phyloP scores from a whole-genome alignment of 2,113 vertebrate species.

The Catharus bicknelli region DNA sequence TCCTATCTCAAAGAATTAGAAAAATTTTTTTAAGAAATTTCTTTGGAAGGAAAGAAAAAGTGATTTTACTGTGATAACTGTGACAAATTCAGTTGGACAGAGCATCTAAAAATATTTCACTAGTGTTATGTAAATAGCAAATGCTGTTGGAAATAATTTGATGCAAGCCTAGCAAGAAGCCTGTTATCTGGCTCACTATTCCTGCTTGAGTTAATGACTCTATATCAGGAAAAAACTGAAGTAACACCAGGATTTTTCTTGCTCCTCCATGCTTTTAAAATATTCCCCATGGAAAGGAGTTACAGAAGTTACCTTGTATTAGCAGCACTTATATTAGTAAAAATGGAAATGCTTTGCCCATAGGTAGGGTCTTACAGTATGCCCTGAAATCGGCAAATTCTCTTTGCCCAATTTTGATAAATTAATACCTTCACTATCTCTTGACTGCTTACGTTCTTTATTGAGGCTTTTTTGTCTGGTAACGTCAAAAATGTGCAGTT shows the following conservation, averaged over 20 bases:
- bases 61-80: neutral
- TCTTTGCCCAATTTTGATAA: neutral
- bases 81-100: neutral
- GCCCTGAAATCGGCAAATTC: neutral
- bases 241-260: neutral
- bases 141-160: neutral
- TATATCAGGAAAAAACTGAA: neutral
- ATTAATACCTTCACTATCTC: neutral
- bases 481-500: neutral
- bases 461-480: neutral
- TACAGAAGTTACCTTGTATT: neutral
- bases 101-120: slow-evolving; percentile 2
- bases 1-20: neutral
- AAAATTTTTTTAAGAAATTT: neutral
- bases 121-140: neutral
- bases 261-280: neutral
- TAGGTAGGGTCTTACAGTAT: neutral
- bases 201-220: neutral
- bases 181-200: neutral
- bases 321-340: neutral
- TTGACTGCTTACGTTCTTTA: neutral
- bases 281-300: neutral
- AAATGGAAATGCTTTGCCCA: neutral
- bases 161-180: neutral
- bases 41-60: neutral